Percentiles rank a stretch among this genome's conserved stretches.
phyloP scores from a whole-genome alignment of 1,140 invertebrate genomes.

The Adelges cooleyi region DNA sequence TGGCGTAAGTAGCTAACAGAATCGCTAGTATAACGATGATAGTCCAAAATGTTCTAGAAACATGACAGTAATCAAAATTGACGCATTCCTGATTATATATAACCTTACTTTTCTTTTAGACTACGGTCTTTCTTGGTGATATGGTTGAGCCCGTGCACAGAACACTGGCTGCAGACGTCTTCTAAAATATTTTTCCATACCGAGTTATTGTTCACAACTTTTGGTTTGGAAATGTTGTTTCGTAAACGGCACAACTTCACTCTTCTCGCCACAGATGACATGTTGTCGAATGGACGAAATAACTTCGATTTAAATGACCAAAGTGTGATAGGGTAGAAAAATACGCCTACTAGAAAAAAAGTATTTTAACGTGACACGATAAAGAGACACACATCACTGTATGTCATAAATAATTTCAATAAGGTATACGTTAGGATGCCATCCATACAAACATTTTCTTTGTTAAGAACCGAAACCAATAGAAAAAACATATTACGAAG shows the following conservation, averaged over 20 bases:
- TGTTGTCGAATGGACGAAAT: too few relatives aligned
- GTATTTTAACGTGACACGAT: too few relatives aligned
- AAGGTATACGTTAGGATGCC: too few relatives aligned
- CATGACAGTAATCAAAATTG: background rate
- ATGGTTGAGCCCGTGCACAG: constrained; percentile 29
- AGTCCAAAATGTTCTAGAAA: constrained; percentile 27
- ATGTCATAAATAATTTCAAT: too few relatives aligned
- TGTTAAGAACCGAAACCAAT: too few relatives aligned
- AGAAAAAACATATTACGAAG: too few relatives aligned
- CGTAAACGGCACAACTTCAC: background rate
- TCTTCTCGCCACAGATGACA: background rate
- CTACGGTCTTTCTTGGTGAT: constrained; percentile 8
- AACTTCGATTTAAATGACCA: too few relatives aligned
- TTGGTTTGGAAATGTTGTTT: background rate
- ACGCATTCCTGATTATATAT: too few relatives aligned
- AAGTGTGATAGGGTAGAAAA: too few relatives aligned
- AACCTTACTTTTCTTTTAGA: constrained; percentile 19
- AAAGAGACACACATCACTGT: too few relatives aligned
- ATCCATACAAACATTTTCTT: too few relatives aligned
- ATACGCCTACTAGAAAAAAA: too few relatives aligned
- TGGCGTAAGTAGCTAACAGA: constrained; percentile 11
- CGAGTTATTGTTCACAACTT: background rate
- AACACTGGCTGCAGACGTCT: constrained; percentile 28
- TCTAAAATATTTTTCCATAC: constrained; percentile 24
- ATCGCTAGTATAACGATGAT: constrained; percentile 28